A percentile compares a stretch with the other conserved stretches of the same genome.
These are phyloP conservation scores for Euleptes europaea DNA, from an alignment of 2,113 vertebrate genomes.

Conservation along the genomic window DNA sequence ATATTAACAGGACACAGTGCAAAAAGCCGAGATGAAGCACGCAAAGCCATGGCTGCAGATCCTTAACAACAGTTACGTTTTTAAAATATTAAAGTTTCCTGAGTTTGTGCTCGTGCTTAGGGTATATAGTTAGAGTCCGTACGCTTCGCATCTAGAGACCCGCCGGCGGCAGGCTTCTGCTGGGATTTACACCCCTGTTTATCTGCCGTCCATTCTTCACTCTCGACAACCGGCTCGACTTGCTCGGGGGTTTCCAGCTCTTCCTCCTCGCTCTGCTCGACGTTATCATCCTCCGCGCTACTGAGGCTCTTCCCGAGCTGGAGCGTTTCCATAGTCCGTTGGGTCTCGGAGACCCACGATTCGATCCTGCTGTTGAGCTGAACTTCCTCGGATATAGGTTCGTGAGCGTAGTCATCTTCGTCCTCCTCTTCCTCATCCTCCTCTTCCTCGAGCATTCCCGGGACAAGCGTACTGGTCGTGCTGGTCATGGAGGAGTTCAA, in stretches of 20 bases:
- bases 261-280: conserved; percentile 85
- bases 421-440: conserved; percentile 85
- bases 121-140: conserved; percentile 58
- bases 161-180: conserved; percentile 57
- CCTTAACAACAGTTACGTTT: conserved; percentile 65
- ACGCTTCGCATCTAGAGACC: conserved; percentile 54
- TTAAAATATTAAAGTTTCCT: conserved; percentile 68
- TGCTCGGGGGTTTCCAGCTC: conserved; percentile 79
- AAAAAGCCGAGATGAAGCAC: conserved; percentile 80
- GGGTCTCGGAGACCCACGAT: conserved; percentile 93
- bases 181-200: conserved; percentile 45
- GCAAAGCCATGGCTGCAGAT: conserved; percentile 68
- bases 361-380: conserved; percentile 94
- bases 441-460: conserved; percentile 95
- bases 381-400: conserved; percentile 91
- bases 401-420: conserved; percentile 87
- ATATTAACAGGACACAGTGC: conserved; percentile 75
- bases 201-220: conserved; percentile 71
- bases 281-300: conserved; percentile 87
- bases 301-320: conserved; percentile 90
- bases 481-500: conserved; percentile 97
- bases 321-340: conserved; percentile 92
- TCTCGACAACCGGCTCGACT: conserved; percentile 66
- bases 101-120: conserved; percentile 67
- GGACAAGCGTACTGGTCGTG: conserved; percentile 95